Evolutionary conservation across 2,888 invertebrate species (phyloP), one percentile per base, ranked within the genome.

Genomic region (Caenorhabditis sp.): DNA sequence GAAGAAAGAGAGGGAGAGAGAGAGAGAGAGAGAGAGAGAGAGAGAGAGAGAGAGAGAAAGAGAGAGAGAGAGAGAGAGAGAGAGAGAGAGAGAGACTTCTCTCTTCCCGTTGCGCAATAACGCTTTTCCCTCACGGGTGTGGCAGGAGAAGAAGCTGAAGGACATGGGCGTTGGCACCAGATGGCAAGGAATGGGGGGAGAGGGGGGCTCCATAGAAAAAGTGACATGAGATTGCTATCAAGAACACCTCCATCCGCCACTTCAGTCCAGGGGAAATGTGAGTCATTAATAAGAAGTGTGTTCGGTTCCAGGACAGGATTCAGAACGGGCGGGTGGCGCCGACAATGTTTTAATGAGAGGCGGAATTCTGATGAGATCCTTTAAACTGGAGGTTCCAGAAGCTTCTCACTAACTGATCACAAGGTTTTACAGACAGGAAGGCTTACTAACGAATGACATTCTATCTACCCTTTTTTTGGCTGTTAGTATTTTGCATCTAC

Each of bases 211-310:
- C 49, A 49, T 49, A 49, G 51, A 47, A 47, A 47, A 47, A 19
- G 38, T 12, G 38, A 56, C 16, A 56, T 2, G 31, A 14, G 59
- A 59, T 59, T 59, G 35, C 59, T 59, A 59, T 59, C 58, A 58
- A 58, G 35, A 59, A 28, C 54, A 54, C 54, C 24, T 54, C 22
- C 6, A n/a, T n/a, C 19, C 22, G 2, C 26, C 54, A 54, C 47
- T 54, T 24, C 19, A 54, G n/a, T n/a, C n/a, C n/a, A n/a, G n/a
- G 26, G 38, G 38, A 38, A 47, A 58, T 24, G 58, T 58, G 58
- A 54, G 24, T 54, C 51, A 54, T 54, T 54, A 54, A 38, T 35
- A 35, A 35, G 31, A 38, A 10, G 38, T 38, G 51, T 54, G 14
- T 26, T 54, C 26, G 51, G 22, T 54, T 24, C 24, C 24, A 54